These are phyloP conservation scores for Popillia japonica DNA, from an alignment of 1,140 invertebrate genomes.

Conservation along the genomic window DNA sequence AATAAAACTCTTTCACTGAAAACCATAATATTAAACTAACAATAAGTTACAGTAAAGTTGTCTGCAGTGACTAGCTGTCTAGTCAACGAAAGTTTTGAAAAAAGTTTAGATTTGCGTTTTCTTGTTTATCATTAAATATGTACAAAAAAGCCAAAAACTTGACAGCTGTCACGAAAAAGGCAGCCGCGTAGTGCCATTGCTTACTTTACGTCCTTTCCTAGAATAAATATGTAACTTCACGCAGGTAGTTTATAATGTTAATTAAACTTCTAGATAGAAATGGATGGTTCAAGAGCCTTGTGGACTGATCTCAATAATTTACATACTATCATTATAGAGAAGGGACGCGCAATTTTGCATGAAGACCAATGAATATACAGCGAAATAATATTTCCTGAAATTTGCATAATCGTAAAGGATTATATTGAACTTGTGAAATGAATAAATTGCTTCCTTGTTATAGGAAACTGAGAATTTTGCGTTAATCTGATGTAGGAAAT, in stretches of 20 bases:
- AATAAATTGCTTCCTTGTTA: slow-evolving; percentile 5
- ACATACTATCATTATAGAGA: slow-evolving; percentile 6
- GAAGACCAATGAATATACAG: not conserved
- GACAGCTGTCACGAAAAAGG: not conserved
- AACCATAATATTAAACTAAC: too few relatives aligned
- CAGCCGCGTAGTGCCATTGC: not conserved
- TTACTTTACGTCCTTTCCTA: not conserved
- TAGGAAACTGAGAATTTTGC: not conserved
- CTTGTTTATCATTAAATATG: not conserved
- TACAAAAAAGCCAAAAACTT: not conserved
- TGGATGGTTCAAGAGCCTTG: not conserved
- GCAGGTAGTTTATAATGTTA: not conserved
- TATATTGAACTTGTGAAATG: not conserved
- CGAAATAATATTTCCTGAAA: not conserved
- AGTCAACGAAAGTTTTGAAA: too few relatives aligned
- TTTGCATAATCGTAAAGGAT: not conserved
- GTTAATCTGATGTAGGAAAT: too few relatives aligned
- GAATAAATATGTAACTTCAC: not conserved
- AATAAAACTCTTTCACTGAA: too few relatives aligned
- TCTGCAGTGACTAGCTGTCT: too few relatives aligned
- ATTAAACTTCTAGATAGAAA: not conserved
- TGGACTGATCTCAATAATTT: not conserved
- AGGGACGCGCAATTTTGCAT: not conserved
- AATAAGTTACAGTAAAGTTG: too few relatives aligned
- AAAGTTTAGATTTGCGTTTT: too few relatives aligned